These are phyloP conservation scores for Phyto melanocephala DNA, from an alignment of 2,888 invertebrate species.

Conservation along the genomic window DNA sequence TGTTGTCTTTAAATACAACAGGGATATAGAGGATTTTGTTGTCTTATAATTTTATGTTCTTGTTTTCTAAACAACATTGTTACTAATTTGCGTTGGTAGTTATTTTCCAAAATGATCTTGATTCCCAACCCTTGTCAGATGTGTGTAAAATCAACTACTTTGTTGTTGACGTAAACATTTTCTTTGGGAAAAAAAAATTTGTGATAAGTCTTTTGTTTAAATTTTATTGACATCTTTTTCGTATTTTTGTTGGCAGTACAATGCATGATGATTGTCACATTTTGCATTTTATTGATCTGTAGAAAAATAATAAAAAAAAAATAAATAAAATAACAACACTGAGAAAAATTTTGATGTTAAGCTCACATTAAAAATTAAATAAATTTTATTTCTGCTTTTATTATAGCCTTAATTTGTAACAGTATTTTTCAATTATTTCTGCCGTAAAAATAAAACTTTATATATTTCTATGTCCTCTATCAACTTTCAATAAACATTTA, in stretches of 20 bases:
- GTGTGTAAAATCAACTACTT: constrained; percentile 41
- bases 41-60: constrained; percentile 43
- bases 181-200: neutral
- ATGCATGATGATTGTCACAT: constrained; percentile 52
- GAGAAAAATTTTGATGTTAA: neutral
- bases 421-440: neutral
- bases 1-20: constrained; percentile 42
- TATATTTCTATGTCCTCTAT: constrained; percentile 18
- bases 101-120: constrained; percentile 41
- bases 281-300: constrained; percentile 60
- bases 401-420: neutral
- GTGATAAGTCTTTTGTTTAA: constrained; percentile 40
- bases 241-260: constrained; percentile 10
- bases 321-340: neutral
- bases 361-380: too few species aligned
- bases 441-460: neutral
- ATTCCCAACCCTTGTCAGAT: constrained; percentile 45
- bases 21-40: constrained; percentile 49
- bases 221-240: constrained; percentile 56
- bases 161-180: neutral
- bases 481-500: constrained; percentile 59
- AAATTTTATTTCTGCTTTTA: too few species aligned
- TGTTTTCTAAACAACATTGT: constrained; percentile 56
- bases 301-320: neutral
- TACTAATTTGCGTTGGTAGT: constrained; percentile 61